phyloP scores from a whole-genome alignment of 92 coral and sea anemone genomes.

The Epizoanthus illoricatus region DNA sequence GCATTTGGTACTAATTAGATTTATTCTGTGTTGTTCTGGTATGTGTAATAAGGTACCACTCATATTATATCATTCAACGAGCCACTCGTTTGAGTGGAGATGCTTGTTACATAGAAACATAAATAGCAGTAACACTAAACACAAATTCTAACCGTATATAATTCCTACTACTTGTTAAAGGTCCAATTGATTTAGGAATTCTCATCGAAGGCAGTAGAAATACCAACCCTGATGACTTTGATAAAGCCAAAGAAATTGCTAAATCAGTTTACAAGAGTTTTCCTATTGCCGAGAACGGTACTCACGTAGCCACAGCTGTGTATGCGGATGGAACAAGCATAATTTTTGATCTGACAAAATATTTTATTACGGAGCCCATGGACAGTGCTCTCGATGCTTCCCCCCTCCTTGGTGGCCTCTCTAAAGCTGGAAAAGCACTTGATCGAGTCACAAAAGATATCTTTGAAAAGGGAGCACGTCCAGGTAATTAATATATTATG shows the following conservation, averaged over 20 bases:
- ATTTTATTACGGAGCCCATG: slow-evolving; percentile 58
- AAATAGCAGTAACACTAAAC: not conserved
- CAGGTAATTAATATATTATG: slow-evolving; percentile 24
- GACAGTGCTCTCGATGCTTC: slow-evolving; percentile 64
- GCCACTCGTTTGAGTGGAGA: too few relatives aligned
- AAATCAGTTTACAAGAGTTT: slow-evolving; percentile 68
- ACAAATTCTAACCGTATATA: too few relatives aligned
- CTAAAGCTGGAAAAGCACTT: slow-evolving; percentile 64
- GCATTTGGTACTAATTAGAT: too few relatives aligned
- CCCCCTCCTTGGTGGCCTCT: slow-evolving; percentile 64
- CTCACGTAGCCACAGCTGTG: slow-evolving; percentile 79
- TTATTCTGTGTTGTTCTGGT: too few relatives aligned
- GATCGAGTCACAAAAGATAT: slow-evolving; percentile 52
- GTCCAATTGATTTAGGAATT: slow-evolving; percentile 71
- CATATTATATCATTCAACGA: too few relatives aligned
- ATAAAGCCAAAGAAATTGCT: slow-evolving; percentile 68
- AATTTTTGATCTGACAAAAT: slow-evolving; percentile 61
- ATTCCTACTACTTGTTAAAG: slow-evolving; percentile 11
- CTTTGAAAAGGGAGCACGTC: slow-evolving; percentile 63
- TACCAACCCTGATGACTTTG: slow-evolving; percentile 70
- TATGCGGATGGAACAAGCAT: slow-evolving; percentile 58
- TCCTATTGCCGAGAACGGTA: slow-evolving; percentile 60
- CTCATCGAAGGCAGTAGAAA: slow-evolving; percentile 84
- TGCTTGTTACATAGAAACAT: not conserved
- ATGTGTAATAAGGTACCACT: too few relatives aligned